Conservation (phyloP, 1,140 invertebrate genomes). For the Drosophila prosaltans region DNA sequence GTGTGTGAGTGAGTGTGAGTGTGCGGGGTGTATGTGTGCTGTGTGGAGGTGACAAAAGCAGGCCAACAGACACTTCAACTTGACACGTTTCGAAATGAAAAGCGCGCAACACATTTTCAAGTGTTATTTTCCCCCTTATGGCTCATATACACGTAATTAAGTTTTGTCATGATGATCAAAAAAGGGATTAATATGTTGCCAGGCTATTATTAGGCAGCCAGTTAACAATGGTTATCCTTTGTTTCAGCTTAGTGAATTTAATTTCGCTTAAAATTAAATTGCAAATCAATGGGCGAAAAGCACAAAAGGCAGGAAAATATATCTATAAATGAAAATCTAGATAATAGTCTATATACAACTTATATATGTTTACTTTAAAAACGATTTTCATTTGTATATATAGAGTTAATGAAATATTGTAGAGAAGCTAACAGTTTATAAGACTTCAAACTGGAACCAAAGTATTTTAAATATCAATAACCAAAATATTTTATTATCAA, state of each 20-base stretch:
- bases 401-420: too few relatives aligned
- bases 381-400: too few relatives aligned
- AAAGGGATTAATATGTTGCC: conserved; percentile 47
- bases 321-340: too few relatives aligned
- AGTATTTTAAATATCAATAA: too few relatives aligned
- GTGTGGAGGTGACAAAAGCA: conserved; percentile 45
- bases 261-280: conserved; percentile 3
- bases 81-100: conserved; percentile 58
- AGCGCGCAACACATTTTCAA: conserved; percentile 44
- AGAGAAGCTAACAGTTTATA: too few relatives aligned
- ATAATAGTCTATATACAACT: too few relatives aligned
- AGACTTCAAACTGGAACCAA: too few relatives aligned
- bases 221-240: neutral
- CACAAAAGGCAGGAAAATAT: neutral
- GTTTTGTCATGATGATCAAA: conserved; percentile 34
- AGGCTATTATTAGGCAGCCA: conserved; percentile 42
- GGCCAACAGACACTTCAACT: conserved; percentile 50
- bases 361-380: too few relatives aligned
- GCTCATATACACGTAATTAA: conserved; percentile 35
- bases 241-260: conserved; percentile 21
- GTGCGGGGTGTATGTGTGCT: neutral
- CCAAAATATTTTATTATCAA: too few relatives aligned
- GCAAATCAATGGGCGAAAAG: neutral
- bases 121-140: conserved; percentile 23
- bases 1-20: neutral